Percentiles rank a stretch among this genome's conserved stretches.
These are phyloP conservation scores for Phaethornis superciliosus DNA, from an alignment of 2,113 vertebrate species.

Conservation along the genomic window DNA sequence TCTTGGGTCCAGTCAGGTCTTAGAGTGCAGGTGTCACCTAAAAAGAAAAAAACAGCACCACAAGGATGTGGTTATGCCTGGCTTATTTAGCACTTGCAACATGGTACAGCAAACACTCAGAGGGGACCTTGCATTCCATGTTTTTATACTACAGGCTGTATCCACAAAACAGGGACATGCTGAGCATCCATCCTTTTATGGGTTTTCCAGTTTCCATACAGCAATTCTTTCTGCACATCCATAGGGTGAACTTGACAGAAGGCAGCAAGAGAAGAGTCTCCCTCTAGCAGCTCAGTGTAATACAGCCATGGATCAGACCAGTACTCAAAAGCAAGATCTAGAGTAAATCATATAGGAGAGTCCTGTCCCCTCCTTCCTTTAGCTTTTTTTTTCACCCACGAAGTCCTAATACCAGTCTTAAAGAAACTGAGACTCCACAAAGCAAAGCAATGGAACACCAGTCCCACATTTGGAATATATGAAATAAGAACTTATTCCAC, in stretches of 20 bases:
- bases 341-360: neutral
- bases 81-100: neutral
- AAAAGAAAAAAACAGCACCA: neutral
- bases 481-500: neutral
- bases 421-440: neutral
- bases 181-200: neutral
- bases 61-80: neutral
- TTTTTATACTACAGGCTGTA: neutral
- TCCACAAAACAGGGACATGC: neutral
- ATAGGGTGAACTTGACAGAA: neutral
- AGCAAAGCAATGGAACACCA: neutral
- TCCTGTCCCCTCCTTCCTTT: neutral
- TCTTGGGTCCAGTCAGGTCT: neutral
- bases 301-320: neutral
- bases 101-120: fast-evolving
- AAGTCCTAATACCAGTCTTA: neutral
- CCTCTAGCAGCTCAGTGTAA: neutral
- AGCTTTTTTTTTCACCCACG: fast-evolving
- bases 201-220: neutral
- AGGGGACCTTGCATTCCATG: neutral
- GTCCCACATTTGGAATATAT: neutral
- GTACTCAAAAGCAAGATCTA: neutral
- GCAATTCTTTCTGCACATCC: neutral
- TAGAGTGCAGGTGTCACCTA: neutral
- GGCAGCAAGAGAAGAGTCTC: neutral